A percentile compares a stretch with the other conserved stretches of the same genome.
Evolutionary conservation across 92 coral and sea anemone genomes (phyloP).

Genomic region (Paragorgia papillata): DNA sequence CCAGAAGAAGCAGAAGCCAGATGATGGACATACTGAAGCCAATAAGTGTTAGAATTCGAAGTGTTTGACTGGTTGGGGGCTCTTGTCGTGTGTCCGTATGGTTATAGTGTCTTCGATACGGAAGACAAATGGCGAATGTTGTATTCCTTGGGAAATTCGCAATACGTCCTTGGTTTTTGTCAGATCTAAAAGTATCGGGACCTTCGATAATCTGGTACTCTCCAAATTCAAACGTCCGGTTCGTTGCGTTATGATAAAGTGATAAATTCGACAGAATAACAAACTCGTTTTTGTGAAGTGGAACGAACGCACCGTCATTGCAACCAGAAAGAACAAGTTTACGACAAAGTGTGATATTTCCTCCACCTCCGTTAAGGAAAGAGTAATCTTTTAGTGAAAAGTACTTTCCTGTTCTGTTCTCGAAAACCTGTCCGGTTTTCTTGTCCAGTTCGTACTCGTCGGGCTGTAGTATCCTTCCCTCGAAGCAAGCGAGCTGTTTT

Average conservation of each 20-base stretch:
- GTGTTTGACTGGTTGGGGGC: background rate
- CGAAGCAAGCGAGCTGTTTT: conserved; percentile 13
- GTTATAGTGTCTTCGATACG: background rate
- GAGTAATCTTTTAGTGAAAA: background rate
- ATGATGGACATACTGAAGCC: conserved; percentile 39
- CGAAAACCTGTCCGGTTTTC: background rate
- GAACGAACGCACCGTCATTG: conserved; percentile 8
- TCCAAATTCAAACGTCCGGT: conserved; percentile 6
- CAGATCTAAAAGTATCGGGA: background rate
- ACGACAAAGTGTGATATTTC: conserved; percentile 18
- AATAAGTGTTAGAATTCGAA: conserved; percentile 31
- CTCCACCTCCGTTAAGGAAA: background rate
- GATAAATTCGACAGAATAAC: background rate
- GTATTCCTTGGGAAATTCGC: background rate
- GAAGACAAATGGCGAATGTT: background rate
- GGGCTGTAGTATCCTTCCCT: background rate
- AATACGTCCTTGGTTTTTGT: too few species aligned
- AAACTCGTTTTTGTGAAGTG: background rate
- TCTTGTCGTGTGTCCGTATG: background rate
- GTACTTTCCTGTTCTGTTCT: conserved; percentile 1
- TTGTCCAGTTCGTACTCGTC: background rate
- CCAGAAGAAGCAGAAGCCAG: conserved; percentile 21
- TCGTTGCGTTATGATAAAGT: conserved; percentile 16
- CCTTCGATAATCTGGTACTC: background rate
- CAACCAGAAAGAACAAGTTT: conserved; percentile 16